Evolutionary conservation across 1,140 invertebrate species (phyloP).

Genomic region (Proctacanthus coquilletti): DNA sequence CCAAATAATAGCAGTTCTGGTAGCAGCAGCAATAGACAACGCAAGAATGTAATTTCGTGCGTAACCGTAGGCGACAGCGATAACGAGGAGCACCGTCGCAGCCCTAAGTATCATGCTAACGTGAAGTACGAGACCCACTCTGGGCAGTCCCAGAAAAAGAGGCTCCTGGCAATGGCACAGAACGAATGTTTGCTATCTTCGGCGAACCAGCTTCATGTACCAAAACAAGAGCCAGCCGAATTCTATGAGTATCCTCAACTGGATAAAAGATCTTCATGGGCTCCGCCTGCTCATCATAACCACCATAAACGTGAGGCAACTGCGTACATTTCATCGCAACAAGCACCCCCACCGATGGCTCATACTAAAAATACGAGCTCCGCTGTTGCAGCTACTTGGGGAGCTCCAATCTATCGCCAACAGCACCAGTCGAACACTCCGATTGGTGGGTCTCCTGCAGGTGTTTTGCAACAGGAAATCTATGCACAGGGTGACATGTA

Average conservation of each 20-base stretch:
- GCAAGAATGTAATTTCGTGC: slow-evolving; percentile 64
- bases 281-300: slow-evolving; percentile 5
- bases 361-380: slow-evolving; percentile 8
- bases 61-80: slow-evolving; percentile 71
- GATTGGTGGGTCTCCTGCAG: slow-evolving; percentile 23
- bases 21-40: slow-evolving; percentile 17
- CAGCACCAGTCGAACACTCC: slow-evolving; percentile 28
- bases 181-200: slow-evolving; percentile 52
- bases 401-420: slow-evolving; percentile 7
- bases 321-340: slow-evolving; percentile 8
- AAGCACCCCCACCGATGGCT: slow-evolving; percentile 15
- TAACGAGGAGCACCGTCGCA: slow-evolving; percentile 46
- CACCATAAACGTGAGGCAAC: slow-evolving; percentile 7
- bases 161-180: slow-evolving; percentile 66
- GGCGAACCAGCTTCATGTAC: slow-evolving; percentile 17
- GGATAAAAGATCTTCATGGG: slow-evolving; percentile 8
- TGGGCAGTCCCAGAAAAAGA: slow-evolving; percentile 72
- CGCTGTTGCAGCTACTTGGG: slow-evolving; percentile 8
- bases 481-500: slow-evolving; percentile 41
- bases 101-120: slow-evolving; percentile 9
- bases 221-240: slow-evolving; percentile 27
- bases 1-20: slow-evolving; percentile 2
- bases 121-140: slow-evolving; percentile 31
- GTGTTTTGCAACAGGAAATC: slow-evolving; percentile 32
- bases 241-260: slow-evolving; percentile 19